Evolutionary conservation across 37 sponge, comb jelly and placozoan genomes (phyloP).

Genomic region (Mnemiopsis leidyi): DNA sequence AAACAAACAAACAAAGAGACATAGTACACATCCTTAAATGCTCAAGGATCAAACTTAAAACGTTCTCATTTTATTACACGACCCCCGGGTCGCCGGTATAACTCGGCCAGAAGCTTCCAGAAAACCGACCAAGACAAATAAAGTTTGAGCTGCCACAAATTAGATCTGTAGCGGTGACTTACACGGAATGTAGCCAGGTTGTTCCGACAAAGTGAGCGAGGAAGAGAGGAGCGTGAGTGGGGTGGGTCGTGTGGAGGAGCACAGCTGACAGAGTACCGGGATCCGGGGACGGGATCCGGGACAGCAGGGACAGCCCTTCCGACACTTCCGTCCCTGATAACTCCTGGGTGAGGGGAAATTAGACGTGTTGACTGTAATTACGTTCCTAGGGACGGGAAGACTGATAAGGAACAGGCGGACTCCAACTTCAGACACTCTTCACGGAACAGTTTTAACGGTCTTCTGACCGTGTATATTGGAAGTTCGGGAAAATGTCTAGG

Average conservation of each 20-base stretch:
- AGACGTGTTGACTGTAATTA: neutral
- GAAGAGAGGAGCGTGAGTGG: neutral
- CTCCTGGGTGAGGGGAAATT: constrained; percentile 19
- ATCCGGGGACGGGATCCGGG: neutral
- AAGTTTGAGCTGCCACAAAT: constrained; percentile 2
- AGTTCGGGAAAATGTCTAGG: no score
- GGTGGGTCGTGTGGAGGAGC: neutral
- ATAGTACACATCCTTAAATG: neutral
- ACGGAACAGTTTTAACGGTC: neutral
- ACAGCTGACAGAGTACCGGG: neutral
- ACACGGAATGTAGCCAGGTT: constrained; percentile 45
- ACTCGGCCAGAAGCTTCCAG: neutral
- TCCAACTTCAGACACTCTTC: neutral
- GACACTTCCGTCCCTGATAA: neutral
- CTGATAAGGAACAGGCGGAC: neutral
- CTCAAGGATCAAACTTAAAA: no score
- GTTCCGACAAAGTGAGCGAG: constrained; percentile 14
- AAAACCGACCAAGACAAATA: neutral
- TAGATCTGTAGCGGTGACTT: constrained; percentile 11
- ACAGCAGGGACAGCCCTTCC: neutral
- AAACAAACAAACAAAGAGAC: neutral
- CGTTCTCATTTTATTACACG: no score
- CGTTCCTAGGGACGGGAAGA: neutral
- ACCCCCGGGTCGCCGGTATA: neutral
- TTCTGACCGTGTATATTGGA: neutral